Evolutionary conservation across 2,797 vertebrate species (phyloP).

Genomic region (Ispidina picta): DNA sequence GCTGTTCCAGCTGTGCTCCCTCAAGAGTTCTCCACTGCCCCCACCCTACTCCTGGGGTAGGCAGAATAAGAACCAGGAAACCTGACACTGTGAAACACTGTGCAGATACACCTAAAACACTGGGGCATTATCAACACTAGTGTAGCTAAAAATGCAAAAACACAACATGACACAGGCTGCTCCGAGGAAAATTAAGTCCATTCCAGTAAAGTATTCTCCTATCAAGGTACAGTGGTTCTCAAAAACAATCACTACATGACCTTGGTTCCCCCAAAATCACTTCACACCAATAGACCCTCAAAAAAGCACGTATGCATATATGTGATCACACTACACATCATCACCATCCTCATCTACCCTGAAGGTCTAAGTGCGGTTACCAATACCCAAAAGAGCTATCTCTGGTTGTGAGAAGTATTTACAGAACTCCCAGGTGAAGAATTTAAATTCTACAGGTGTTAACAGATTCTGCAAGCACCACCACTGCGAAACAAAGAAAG

Average conservation of each 20-base stretch:
- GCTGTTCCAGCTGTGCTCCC: neutral
- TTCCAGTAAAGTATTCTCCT: neutral
- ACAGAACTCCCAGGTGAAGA: neutral
- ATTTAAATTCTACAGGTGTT: neutral
- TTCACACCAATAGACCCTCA: neutral
- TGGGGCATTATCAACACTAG: neutral
- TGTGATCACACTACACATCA: neutral
- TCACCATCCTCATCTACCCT: neutral
- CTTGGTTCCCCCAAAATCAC: neutral
- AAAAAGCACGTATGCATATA: accelerated
- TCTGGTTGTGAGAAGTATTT: neutral
- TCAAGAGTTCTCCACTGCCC: neutral
- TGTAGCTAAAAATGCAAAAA: neutral
- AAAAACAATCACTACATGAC: neutral
- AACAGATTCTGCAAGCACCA: neutral
- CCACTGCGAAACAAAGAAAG: neutral
- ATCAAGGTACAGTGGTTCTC: neutral
- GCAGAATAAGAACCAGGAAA: neutral
- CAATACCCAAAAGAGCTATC: neutral
- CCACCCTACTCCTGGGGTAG: neutral
- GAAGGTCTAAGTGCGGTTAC: neutral
- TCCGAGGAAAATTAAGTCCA: neutral
- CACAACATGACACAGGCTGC: neutral
- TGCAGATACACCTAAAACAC: neutral
- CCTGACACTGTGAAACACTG: neutral